Evolutionary conservation across 2,797 vertebrate species (phyloP).

Genomic region (Psittacula derbiana): DNA sequence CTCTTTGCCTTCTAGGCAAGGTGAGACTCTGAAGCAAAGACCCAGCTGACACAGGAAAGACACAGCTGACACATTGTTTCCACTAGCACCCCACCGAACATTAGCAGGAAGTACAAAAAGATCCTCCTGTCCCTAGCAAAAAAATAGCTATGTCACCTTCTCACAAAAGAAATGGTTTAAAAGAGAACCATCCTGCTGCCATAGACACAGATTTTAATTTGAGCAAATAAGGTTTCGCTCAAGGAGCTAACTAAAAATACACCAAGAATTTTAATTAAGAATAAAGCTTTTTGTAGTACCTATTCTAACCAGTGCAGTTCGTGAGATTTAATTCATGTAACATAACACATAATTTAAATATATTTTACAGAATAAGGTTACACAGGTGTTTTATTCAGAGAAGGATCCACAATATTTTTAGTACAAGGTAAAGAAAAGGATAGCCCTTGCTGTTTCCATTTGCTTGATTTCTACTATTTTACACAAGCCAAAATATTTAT

Average conservation of each 20-base stretch:
- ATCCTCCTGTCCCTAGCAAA: neutral
- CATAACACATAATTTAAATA: neutral
- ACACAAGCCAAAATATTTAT: neutral
- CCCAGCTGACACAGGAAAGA: neutral
- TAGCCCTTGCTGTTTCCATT: neutral
- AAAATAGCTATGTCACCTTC: neutral
- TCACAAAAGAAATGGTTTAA: neutral
- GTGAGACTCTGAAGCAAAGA: neutral
- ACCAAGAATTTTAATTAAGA: neutral
- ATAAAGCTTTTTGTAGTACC: neutral
- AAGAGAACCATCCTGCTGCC: neutral
- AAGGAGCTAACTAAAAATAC: neutral
- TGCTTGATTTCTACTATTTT: neutral
- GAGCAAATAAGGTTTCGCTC: neutral
- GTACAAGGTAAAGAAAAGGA: neutral
- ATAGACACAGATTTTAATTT: neutral
- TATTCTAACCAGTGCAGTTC: neutral
- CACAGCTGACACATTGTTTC: neutral
- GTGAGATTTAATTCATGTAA: neutral
- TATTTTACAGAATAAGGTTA: neutral
- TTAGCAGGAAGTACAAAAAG: neutral
- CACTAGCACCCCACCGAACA: neutral
- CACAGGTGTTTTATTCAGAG: neutral
- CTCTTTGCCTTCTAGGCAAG: neutral
- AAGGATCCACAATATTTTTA: neutral